A percentile compares a stretch with the other conserved stretches of the same genome.
Conservation (phyloP, 2,113 vertebrate species). For the Callopanchax toddi region DNA sequence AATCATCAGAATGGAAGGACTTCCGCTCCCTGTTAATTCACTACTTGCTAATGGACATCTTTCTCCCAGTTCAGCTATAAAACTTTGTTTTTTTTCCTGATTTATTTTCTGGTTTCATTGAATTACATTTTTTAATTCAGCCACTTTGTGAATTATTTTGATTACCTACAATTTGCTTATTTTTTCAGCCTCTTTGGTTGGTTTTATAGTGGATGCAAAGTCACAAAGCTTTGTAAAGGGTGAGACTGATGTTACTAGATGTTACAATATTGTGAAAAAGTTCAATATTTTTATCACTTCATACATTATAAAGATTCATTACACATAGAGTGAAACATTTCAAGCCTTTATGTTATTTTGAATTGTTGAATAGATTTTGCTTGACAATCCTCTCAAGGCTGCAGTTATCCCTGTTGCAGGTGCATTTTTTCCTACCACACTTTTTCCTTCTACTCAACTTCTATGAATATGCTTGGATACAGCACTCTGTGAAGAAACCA, state of each 20-base stretch:
- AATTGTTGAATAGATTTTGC: too few relatives aligned
- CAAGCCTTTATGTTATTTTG: too few relatives aligned
- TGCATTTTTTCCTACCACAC: too few relatives aligned
- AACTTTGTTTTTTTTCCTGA: not conserved
- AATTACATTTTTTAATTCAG: not conserved
- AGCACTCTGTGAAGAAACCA: too few relatives aligned
- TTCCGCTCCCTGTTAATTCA: conserved; percentile 53
- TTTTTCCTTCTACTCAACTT: too few relatives aligned
- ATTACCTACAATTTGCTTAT: not conserved
- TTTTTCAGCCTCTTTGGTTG: not conserved
- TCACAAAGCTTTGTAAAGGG: conserved; percentile 2
- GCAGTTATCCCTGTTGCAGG: too few relatives aligned
- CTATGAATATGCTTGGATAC: too few relatives aligned
- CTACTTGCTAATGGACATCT: conserved; percentile 46
- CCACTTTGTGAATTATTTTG: not conserved
- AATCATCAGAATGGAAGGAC: conserved; percentile 60
- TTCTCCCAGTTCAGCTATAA: conserved; percentile 10
- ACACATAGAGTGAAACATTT: too few relatives aligned
- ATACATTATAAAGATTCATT: too few relatives aligned
- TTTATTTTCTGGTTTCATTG: not conserved
- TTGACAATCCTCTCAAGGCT: too few relatives aligned
- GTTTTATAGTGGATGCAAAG: not conserved
- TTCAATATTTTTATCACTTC: too few relatives aligned
- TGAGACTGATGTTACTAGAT: conserved; percentile 10
- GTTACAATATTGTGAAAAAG: too few relatives aligned